A percentile compares a stretch with the other conserved stretches of the same genome.
Conservation (phyloP, 2,797 vertebrate species). For the Hipposideros larvatus region DNA sequence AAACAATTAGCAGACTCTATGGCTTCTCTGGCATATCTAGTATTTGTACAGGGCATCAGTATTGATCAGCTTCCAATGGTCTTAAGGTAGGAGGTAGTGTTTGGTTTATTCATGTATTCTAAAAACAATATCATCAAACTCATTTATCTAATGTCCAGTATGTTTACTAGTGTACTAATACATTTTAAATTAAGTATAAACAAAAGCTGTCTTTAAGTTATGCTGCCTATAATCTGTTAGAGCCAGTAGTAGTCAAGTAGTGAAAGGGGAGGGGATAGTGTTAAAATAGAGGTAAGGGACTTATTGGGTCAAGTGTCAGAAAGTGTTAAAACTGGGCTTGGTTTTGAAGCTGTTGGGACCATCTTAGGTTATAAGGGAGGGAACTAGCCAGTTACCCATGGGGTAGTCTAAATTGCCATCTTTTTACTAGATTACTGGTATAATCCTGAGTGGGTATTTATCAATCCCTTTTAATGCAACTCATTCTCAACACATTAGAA, state of each 20-base stretch:
- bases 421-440: neutral
- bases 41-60: conserved; percentile 95
- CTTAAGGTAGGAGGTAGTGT: conserved; percentile 91
- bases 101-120: conserved; percentile 32
- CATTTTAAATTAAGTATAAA: conserved; percentile 52
- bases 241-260: neutral
- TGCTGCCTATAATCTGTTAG: neutral
- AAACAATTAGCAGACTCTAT: conserved; percentile 90
- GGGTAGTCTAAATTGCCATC: neutral
- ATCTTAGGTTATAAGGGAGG: neutral
- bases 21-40: conserved; percentile 95
- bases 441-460: conserved; percentile 18
- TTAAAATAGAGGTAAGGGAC: conserved; percentile 10
- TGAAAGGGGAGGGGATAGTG: neutral
- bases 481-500: conserved; percentile 25
- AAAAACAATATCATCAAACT: neutral
- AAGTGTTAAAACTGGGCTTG: neutral
- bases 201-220: conserved; percentile 50
- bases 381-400: neutral
- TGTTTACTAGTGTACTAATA: neutral
- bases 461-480: neutral
- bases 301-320: neutral
- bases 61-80: conserved; percentile 93
- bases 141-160: neutral
- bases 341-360: conserved; percentile 23